These are phyloP conservation scores for Mesocentrotus franciscanus DNA, from an alignment of 53 echinoderm and acorn worm species.

Conservation along the genomic window DNA sequence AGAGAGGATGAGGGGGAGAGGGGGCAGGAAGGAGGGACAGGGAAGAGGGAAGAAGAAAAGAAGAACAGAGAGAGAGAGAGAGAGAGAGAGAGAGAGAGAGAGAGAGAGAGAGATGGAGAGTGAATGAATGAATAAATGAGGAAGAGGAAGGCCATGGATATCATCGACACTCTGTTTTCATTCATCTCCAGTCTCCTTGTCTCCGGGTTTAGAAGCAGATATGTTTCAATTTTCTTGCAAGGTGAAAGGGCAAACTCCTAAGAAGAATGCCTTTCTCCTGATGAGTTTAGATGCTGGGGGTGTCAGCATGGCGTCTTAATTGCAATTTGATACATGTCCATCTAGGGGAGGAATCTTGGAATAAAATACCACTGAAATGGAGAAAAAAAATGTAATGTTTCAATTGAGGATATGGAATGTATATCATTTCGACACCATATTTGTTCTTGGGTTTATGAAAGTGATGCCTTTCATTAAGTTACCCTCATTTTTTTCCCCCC, in stretches of 20 bases:
- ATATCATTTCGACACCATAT: constrained; percentile 9
- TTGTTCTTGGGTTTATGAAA: not conserved
- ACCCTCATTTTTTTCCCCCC: too few species aligned
- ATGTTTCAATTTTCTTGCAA: not conserved
- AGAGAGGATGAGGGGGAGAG: not conserved
- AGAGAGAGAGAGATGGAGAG: not conserved
- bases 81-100: not conserved
- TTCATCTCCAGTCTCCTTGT: constrained; percentile 1
- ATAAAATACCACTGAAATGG: not conserved
- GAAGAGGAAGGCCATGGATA: constrained; percentile 8
- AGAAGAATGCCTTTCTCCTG: constrained; percentile 40
- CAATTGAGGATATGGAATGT: not conserved
- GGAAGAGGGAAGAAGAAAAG: not conserved
- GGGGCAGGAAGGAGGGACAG: not conserved
- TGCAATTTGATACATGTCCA: constrained; percentile 33
- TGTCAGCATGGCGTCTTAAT: constrained; percentile 35
- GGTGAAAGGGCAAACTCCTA: constrained; percentile 38
- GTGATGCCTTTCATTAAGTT: not conserved
- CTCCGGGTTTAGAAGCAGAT: constrained; percentile 26
- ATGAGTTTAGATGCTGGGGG: constrained; percentile 8
- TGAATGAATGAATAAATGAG: not conserved
- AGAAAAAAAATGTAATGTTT: not conserved
- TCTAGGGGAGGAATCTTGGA: not conserved
- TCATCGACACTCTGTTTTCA: not conserved
- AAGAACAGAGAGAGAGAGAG: too few species aligned